Evolutionary conservation across 2,888 invertebrate species (phyloP).

Genomic region (Lasioglossum malachurum): DNA sequence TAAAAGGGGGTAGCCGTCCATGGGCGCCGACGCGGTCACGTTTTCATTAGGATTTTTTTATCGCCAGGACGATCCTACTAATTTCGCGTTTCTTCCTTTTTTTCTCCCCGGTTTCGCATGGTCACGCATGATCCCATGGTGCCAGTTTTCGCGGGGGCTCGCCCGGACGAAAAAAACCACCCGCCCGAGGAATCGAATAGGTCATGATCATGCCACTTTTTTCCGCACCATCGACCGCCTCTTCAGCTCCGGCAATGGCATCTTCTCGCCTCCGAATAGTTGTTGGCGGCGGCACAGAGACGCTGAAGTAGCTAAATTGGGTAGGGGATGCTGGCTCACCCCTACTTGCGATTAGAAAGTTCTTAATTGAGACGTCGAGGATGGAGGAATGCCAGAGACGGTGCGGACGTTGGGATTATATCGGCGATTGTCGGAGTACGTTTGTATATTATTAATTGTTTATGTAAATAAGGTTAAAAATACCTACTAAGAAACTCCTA

Average conservation of each 20-base stretch:
- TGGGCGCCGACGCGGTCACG: slow-evolving; percentile 61
- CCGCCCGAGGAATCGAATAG: background rate
- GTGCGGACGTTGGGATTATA: background rate
- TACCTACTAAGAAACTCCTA: background rate
- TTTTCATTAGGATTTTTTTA: slow-evolving; percentile 57
- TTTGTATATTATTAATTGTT: background rate
- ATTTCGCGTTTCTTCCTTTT: slow-evolving; percentile 15
- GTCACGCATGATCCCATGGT: slow-evolving; percentile 1
- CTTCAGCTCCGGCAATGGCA: background rate
- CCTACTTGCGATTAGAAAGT: background rate
- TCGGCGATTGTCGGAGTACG: background rate
- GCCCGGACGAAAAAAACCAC: background rate
- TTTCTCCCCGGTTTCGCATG: background rate
- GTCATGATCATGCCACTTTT: background rate
- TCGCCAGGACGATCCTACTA: slow-evolving; percentile 21
- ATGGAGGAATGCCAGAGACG: background rate
- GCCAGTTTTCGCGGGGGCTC: background rate
- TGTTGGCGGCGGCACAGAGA: background rate
- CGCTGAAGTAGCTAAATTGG: background rate
- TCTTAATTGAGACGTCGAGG: background rate
- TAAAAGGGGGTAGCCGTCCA: slow-evolving; percentile 70
- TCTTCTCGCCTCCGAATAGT: background rate
- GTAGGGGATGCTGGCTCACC: background rate
- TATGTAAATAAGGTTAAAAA: background rate
- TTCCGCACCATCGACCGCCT: background rate